A percentile compares a stretch with the other conserved stretches of the same genome.
Evolutionary conservation across 2,888 invertebrate species (phyloP).

Genomic region (Papilio gigon): DNA sequence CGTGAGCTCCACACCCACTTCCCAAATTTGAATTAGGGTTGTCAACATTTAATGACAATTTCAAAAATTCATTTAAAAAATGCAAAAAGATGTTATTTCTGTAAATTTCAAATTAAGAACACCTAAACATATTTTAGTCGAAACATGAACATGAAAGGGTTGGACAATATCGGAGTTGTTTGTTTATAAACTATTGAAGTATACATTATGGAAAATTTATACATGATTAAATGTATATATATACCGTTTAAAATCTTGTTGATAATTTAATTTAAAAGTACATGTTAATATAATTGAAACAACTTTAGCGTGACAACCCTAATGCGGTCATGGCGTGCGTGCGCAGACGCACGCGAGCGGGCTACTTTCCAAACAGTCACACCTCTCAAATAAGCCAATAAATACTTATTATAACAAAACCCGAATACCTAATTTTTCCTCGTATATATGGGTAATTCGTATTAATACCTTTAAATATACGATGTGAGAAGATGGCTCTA

Average conservation of each 20-base stretch:
- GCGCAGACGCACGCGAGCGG: constrained; percentile 50
- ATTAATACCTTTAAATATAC: no score
- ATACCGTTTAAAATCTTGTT: not conserved
- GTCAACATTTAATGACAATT: constrained; percentile 41
- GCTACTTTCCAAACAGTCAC: constrained; percentile 55
- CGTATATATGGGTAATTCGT: no score
- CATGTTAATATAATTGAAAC: not conserved
- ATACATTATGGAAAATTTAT: not conserved
- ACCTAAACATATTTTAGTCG: no score
- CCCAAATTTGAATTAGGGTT: constrained; percentile 42
- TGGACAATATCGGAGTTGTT: no score
- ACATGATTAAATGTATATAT: not conserved
- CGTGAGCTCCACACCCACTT: constrained; percentile 47
- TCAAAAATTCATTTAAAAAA: no score
- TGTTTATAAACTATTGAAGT: not conserved
- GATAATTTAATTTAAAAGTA: not conserved
- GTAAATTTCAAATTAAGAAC: no score
- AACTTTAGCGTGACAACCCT: constrained; percentile 11
- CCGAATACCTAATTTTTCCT: no score
- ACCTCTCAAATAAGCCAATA: constrained; percentile 49
- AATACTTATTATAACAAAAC: not conserved
- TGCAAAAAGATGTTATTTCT: no score
- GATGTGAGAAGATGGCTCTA: no score
- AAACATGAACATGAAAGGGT: no score
- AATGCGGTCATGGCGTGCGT: constrained; percentile 40